Evolutionary conservation across 37 sponge, comb jelly and placozoan genomes (phyloP).

Genomic region (Bolinopsis microptera): DNA sequence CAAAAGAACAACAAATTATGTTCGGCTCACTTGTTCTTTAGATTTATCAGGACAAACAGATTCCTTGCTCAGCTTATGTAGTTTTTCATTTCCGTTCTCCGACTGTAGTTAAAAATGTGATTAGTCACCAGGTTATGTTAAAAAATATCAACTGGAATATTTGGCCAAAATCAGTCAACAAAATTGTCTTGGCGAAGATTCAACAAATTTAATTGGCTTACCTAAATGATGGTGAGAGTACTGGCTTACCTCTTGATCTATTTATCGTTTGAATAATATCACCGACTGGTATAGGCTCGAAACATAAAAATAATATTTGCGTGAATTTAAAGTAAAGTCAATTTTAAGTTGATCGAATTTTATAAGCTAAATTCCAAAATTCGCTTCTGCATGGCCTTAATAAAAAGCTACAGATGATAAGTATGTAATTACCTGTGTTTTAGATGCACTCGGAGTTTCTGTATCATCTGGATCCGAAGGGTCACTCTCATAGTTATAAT

Average conservation of each 20-base stretch:
- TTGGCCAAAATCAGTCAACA: not conserved
- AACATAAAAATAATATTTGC: slow-evolving; percentile 24
- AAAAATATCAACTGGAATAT: not conserved
- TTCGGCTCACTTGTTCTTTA: not conserved
- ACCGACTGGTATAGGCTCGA: not conserved
- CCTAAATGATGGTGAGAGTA: slow-evolving; percentile 19
- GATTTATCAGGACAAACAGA: not conserved
- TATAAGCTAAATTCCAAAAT: too few relatives aligned
- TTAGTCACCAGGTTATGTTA: not conserved
- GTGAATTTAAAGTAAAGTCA: slow-evolving; percentile 23
- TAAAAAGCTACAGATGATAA: too few relatives aligned
- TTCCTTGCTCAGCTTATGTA: not conserved
- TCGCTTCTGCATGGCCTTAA: too few relatives aligned
- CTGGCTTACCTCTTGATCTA: slow-evolving; percentile 24
- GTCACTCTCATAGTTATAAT: slow-evolving; percentile 14
- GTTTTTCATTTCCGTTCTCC: not conserved
- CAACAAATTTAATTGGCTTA: not conserved
- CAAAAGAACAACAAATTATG: too few relatives aligned
- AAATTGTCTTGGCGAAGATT: not conserved
- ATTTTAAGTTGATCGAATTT: too few relatives aligned
- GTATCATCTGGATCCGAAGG: not conserved
- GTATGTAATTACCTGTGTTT: not conserved
- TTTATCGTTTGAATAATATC: slow-evolving; percentile 42
- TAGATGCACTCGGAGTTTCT: not conserved
- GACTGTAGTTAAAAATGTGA: not conserved